These are phyloP conservation scores for Caenorhabditis elegans DNA, from an alignment of 1,140 invertebrate species.

Conservation along the genomic window WBcel235 BX284606.5:9221001-9221500, in stretches of 20 bases:
- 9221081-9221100: constrained; percentile 38
- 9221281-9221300: neutral
- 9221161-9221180: constrained; percentile 34
- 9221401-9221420: constrained; percentile 37
- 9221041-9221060: constrained; percentile 52
- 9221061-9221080: constrained; percentile 45
- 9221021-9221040: constrained; percentile 24
- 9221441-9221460: constrained; percentile 44
- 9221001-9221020: too few species aligned
- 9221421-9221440: constrained; percentile 47
- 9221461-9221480: neutral
- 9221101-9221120: neutral
- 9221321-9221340: neutral
- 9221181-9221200: constrained; percentile 40
- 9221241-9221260: neutral
- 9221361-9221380: constrained; percentile 8
- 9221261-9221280: neutral
- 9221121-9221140: constrained; percentile 39
- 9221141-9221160: constrained; percentile 34
- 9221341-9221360: neutral
- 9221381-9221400: neutral
- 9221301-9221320: neutral
- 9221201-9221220: neutral
- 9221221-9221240: constrained; percentile 22
- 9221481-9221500: neutral